Evolutionary conservation across 1,140 invertebrate species (phyloP).

Genomic region (Caenorhabditis latens): DNA sequence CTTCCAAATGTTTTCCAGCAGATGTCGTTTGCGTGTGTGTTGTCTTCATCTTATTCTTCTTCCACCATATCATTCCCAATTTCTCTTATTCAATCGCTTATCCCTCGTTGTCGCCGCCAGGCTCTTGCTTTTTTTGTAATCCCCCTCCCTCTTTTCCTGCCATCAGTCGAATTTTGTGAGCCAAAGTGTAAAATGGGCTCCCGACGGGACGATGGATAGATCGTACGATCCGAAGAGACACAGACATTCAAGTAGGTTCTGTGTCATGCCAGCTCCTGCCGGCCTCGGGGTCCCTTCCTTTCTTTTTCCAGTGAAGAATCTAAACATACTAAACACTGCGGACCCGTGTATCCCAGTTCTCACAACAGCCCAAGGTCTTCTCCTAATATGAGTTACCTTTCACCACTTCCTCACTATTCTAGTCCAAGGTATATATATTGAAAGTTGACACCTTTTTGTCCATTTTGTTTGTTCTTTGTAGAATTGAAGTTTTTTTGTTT

Average conservation of each 20-base stretch:
- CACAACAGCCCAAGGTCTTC: background rate
- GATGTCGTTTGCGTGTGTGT: background rate
- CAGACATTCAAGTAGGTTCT: background rate
- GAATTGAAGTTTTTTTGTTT: background rate
- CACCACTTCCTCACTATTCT: constrained; percentile 68
- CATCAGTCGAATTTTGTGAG: constrained; percentile 49
- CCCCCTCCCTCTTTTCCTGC: constrained; percentile 37
- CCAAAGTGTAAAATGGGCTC: constrained; percentile 53
- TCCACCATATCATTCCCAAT: constrained; percentile 26
- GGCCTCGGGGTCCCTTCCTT: background rate
- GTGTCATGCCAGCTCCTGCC: constrained; percentile 4
- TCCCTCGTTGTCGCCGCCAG: constrained; percentile 40
- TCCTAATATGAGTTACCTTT: constrained; percentile 67
- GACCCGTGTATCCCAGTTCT: no score
- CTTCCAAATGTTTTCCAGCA: background rate
- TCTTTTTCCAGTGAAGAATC: constrained; percentile 26
- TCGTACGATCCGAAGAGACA: background rate
- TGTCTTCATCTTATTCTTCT: background rate
- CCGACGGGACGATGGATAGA: background rate
- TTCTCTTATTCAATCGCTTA: constrained; percentile 29
- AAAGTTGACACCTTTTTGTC: constrained; percentile 19
- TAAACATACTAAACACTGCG: constrained; percentile 33
- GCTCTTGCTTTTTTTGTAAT: constrained; percentile 38
- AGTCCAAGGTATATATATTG: constrained; percentile 61
- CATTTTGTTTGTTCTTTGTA: background rate